Base-by-base conservation (phyloP, 1,140 invertebrate genomes). In the Procambarus virginalis region DNA sequence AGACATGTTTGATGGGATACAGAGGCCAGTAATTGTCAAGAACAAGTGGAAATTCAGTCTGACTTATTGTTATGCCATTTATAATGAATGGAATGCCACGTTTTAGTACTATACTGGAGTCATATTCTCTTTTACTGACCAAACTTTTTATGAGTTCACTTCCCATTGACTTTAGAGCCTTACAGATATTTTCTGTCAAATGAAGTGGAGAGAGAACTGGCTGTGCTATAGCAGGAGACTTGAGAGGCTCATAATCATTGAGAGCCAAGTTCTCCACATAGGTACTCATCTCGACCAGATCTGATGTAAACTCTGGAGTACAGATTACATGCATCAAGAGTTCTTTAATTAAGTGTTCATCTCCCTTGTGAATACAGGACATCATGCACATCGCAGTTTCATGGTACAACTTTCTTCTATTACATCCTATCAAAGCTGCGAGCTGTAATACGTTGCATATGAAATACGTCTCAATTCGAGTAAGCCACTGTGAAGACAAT, bases 1-100 rank as follows among this genome's bases (percentile, higher is more conserved):
- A 84, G 17, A 64, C 88, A 70, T 79, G 45, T 68, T 92, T 92
- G 46, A 90, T 77, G 51, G 91, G 91, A 64, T 48, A 68, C 8
- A 92, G 73, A 6, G 86, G 84, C 91, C 91, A 92, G 70, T 88
- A 90, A 17, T 46, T 64, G 51, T 90, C 91, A 22, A 92, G 78
- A 68, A 83, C 82, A 9, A 87, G 68, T 20, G 58, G 70, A n/a
- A 46, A 48, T n/a, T 92, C 89, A 20, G 80, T 78, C 48, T 79
- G 84, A 75, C 77, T 68, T 77, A 90, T 79, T 34, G 89, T 87
- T 12, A 92, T 82, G 73, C 89, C 70, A 68, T 90, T 90, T 22
- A 79, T 84, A 17, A 88, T 55, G 73, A 92, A 92, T 55, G 89
- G 89, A 55, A 92, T 80, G 14, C 86, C 77, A 46, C 80, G 85